Conservation (phyloP, 2,113 vertebrate genomes). For the Ia io region DNA sequence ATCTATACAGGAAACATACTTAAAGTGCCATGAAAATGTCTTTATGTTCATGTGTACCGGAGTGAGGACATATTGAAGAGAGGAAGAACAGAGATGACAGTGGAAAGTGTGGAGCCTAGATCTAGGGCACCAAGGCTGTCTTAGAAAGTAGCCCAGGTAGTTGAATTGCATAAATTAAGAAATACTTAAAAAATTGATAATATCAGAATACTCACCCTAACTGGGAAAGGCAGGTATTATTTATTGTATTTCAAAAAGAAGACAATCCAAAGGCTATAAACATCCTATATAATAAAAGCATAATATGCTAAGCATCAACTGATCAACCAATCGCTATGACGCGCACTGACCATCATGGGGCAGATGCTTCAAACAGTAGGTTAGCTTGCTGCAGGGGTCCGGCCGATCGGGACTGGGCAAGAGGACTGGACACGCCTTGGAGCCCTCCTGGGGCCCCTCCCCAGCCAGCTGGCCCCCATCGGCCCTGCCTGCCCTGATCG, state of each 20-base stretch:
- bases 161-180: neutral
- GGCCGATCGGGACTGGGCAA: accelerated
- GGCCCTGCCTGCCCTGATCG: too few relatives aligned
- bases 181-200: neutral
- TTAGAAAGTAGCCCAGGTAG: neutral
- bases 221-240: neutral
- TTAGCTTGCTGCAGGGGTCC: too few relatives aligned
- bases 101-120: neutral
- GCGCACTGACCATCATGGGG: too few relatives aligned
- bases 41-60: neutral
- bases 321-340: too few relatives aligned
- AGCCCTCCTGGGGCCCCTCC: too few relatives aligned
- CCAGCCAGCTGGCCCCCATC: too few relatives aligned
- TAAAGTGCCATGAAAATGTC: neutral
- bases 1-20: constrained; percentile 8
- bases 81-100: neutral
- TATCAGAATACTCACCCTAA: neutral
- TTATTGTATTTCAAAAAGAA: neutral
- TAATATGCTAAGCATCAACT: too few relatives aligned
- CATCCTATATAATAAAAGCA: too few relatives aligned
- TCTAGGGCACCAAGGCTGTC: neutral
- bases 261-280: neutral
- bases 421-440: too few relatives aligned
- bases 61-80: neutral
- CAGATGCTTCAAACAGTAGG: too few relatives aligned